Base-by-base conservation (phyloP, 2,888 invertebrate species). In the Apotomis capreana region DNA sequence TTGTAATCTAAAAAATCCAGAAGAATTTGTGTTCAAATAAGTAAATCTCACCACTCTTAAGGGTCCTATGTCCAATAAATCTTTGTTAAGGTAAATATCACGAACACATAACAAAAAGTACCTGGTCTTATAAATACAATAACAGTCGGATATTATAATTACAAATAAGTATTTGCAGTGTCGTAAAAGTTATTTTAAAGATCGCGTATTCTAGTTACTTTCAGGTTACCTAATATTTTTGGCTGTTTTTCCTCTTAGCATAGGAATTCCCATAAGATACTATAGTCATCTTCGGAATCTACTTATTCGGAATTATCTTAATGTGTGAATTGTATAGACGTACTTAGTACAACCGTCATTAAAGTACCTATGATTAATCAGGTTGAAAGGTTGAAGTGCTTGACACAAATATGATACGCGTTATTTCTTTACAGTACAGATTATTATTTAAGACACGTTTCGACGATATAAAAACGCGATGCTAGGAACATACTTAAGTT, bases 1-100 rank as follows among this genome's bases (percentile, higher is more conserved):
- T 58, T 13, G 59, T 77, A 78, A 78, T 74, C 12, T 55, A 37
- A 4, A n/a, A 4, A 26, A 26, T 26, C 26, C 26, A 26, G 26
- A 26, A 26, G 26, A 26, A 2, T 2, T 26, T 26, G 26, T 26
- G 51, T 63, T 63, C 12, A 4, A 60, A 3, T 13, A n/a, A 62
- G 26, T 49, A 37, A 52, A 12, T 52, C n/a, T 26, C 26, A 26
- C 26, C 26, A 26, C 26, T 26, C 26, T 26, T 26, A 2, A 26
- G 26, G 26, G 26, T 26, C 26, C 26, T 1, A 26, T 26, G 26
- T 26, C 26, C 26, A 26, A 26, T 26, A 26, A 26, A 26, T 26
- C 26, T 26, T 26, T 26, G 26, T 26, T 26, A 2, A 26, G 26
- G 26, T 26, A 26, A 26, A 52, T 5, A 4, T n/a, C 15, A 12